Evolutionary conservation across 2,888 invertebrate genomes (phyloP).

Genomic region (Drosophila siamana): DNA sequence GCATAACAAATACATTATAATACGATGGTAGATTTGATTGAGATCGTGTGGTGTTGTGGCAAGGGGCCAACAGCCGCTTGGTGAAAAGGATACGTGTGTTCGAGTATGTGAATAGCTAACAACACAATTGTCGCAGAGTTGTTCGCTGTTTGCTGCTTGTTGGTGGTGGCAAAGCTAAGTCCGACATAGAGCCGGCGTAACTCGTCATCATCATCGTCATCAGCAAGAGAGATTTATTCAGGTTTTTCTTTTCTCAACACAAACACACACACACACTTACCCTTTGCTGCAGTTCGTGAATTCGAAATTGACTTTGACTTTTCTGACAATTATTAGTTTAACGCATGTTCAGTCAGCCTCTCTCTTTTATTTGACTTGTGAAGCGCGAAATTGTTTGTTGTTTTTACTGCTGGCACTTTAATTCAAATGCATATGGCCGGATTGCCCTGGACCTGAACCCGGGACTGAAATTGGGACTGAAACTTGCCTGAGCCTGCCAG

Average conservation of each 20-base stretch:
- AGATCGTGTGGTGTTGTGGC: constrained; percentile 55
- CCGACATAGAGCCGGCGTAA: constrained; percentile 75
- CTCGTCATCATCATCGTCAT: constrained; percentile 63
- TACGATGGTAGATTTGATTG: constrained; percentile 62
- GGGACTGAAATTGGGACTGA: too few species aligned
- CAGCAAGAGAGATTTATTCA: constrained; percentile 36
- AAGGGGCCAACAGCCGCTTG: constrained; percentile 20
- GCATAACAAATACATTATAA: constrained; percentile 66
- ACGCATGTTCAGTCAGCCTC: constrained; percentile 72
- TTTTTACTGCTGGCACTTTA: constrained; percentile 59
- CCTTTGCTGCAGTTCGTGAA: constrained; percentile 45
- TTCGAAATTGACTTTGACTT: constrained; percentile 77
- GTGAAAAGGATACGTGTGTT: constrained; percentile 46
- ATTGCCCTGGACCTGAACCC: constrained; percentile 12
- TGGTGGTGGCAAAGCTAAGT: constrained; percentile 42
- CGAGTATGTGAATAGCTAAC: constrained; percentile 13
- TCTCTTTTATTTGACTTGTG: constrained; percentile 65
- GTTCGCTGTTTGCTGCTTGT: constrained; percentile 20
- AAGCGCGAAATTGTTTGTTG: constrained; percentile 82
- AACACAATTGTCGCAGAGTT: constrained; percentile 43
- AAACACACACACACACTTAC: constrained; percentile 38
- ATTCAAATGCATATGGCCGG: constrained; percentile 66
- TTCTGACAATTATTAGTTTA: constrained; percentile 84
- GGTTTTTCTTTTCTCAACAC: constrained; percentile 35
- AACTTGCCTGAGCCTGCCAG: too few species aligned